phyloP scores from a whole-genome alignment of 2,797 vertebrate species.

The Liasis olivaceus region DNA sequence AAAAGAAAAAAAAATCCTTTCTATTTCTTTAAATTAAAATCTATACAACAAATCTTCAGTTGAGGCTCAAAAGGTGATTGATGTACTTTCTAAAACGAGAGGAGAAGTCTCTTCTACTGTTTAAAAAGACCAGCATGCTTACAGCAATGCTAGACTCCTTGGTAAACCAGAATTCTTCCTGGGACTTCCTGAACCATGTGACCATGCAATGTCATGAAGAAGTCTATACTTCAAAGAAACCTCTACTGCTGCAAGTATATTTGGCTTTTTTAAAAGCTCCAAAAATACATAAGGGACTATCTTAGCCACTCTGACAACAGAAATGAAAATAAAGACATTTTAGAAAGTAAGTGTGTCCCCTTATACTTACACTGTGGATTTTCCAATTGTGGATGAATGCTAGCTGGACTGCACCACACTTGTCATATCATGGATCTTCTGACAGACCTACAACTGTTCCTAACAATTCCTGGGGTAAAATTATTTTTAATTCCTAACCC shows the following conservation, averaged over 20 bases:
- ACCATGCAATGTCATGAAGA: not conserved
- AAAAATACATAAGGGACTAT: not conserved
- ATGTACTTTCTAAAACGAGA: not conserved
- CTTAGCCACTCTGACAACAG: not conserved
- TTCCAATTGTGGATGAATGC: not conserved
- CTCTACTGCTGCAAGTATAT: not conserved
- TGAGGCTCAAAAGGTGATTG: not conserved
- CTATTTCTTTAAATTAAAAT: not conserved
- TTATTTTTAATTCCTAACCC: not conserved
- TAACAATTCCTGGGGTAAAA: not conserved
- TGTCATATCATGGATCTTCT: too few species aligned
- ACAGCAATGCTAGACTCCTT: not conserved
- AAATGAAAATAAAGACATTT: not conserved
- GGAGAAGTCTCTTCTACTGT: not conserved
- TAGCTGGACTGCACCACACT: not conserved
- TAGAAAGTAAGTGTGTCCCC: not conserved
- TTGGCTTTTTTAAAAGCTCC: not conserved
- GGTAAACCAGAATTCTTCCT: not conserved
- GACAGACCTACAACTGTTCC: not conserved
- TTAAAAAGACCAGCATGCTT: not conserved
- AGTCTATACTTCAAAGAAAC: not conserved
- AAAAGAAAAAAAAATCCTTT: not conserved
- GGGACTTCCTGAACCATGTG: not conserved
- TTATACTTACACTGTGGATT: not conserved
- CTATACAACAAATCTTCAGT: not conserved